Base-by-base conservation (phyloP, 2,888 invertebrate species). In the Bibio marci region DNA sequence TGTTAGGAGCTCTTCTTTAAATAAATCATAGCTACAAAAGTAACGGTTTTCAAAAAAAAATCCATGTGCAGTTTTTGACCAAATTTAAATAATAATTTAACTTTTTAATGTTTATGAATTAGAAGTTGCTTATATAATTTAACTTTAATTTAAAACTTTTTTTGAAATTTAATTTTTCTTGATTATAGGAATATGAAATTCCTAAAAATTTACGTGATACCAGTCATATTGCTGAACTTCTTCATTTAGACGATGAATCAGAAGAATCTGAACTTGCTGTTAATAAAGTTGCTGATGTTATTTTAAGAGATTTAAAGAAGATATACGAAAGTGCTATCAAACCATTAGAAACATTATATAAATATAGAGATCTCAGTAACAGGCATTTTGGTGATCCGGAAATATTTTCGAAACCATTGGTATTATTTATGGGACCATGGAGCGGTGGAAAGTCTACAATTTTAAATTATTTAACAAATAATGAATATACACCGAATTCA, bases 361-460 rank as follows among this genome's bases (percentile, higher is more conserved):
- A 87, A 58, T 92, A 90, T 56, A 73, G 86, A 50, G 90, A 91
- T 59, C 69, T 92, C 41, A 90, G 90, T 57, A 88, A 88, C 58
- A 72, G 88, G 47, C 87, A 85, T 62, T 87, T 88, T 54, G 83
- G 87, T 53, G 92, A 92, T 64, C 82, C 88, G 2, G 91, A 94
- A 70, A 88, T 92, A 54, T 88, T 88, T 59, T 87, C 90, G 3
- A 92, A 91, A 55, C 92, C 94, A 3, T 65, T 92, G 53, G 74
- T 92, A 38, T 68, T 94, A 5, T 87, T 92, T 54, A 86, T 92
- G 82, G 94, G 94, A 31, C 91, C 92, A 30, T 92, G 91, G 87
- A 90, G 90, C 53, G 90, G 91, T 42, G 94, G 94, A 45, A 94
- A 94, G 65, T 90, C 91, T 2, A 81, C 88, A 38, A 86, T 91